Percentiles rank a stretch among this genome's conserved stretches.
phyloP scores from a whole-genome alignment of 2,113 vertebrate species.

The Amphiprion ocellaris region DNA sequence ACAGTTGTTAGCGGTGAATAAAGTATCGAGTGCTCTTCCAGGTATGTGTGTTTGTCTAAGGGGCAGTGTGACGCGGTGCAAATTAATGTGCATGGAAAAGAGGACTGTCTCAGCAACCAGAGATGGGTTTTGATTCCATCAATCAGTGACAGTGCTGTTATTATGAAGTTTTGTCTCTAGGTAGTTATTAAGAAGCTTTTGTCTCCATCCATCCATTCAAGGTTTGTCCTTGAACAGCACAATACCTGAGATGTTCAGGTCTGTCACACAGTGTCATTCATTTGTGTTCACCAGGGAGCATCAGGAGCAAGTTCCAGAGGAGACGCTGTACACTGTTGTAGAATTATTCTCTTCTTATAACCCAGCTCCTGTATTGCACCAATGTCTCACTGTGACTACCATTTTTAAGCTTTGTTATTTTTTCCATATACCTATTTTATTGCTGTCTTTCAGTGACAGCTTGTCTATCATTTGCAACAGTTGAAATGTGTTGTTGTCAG shows the following conservation, averaged over 20 bases:
- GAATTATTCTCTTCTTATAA: slow-evolving; percentile 16
- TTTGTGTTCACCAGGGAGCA: slow-evolving; percentile 31
- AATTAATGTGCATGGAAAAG: slow-evolving; percentile 21
- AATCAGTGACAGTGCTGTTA: slow-evolving; percentile 42
- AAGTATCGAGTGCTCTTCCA: slow-evolving; percentile 47
- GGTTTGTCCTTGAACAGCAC: slow-evolving; percentile 39
- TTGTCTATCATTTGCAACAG: slow-evolving; percentile 50
- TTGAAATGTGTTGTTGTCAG: slow-evolving; percentile 30
- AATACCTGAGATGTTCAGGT: slow-evolving; percentile 47
- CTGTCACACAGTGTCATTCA: slow-evolving; percentile 56
- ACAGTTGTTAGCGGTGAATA: slow-evolving; percentile 58
- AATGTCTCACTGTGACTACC: neutral
- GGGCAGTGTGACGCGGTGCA: slow-evolving; percentile 38
- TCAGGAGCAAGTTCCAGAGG: slow-evolving; percentile 17
- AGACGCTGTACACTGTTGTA: neutral
- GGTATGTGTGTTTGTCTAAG: slow-evolving; percentile 49
- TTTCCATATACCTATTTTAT: slow-evolving; percentile 16
- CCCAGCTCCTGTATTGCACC: neutral
- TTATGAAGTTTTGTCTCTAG: slow-evolving; percentile 40
- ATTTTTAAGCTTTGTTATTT: neutral
- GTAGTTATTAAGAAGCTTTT: slow-evolving; percentile 46
- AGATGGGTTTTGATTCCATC: slow-evolving; percentile 35
- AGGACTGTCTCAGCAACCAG: slow-evolving; percentile 1
- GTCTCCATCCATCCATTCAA: slow-evolving; percentile 44
- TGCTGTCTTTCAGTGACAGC: slow-evolving; percentile 39